Evolutionary conservation across 1,140 invertebrate species (phyloP), one percentile per base, ranked within the genome.

Genomic region (Camponotus floridanus): DNA sequence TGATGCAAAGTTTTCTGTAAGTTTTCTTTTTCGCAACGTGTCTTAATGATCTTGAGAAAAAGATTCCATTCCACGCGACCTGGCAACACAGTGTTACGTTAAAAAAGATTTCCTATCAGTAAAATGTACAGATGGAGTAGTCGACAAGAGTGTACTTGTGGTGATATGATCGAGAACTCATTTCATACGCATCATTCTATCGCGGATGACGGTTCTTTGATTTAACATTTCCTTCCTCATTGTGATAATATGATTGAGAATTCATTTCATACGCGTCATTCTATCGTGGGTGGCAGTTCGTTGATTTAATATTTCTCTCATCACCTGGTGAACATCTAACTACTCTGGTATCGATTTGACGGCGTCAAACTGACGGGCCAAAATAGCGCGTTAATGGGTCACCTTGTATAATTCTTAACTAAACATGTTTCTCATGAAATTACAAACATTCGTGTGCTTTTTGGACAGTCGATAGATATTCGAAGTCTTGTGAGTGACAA

Each of bases 131-230:
- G 59, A 83, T 59, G 55, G 62, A 78, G 55, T 78, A 74, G 61
- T 33, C 33, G 73, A 39, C 65, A 86, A 26, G 26, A 26, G 26
- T 67, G 57, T 87, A 76, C 74, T n/a, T 9, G 18, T n/a, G 31
- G 26, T 36, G 73, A n/a, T 87, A 83, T 88, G 78, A 62, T 71
- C 65, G 57, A 86, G 83, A 90, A 76, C 39, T 87, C 86, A 90
- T 76, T 86, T 81, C 36, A 7, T 76, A 42, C n/a, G 45, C 61
- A 39, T 59, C 70, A 61, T 81, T 71, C 64, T 51, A 45, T 65
- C 39, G 18, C 18, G 55, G 26, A 68, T 62, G 76, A 79, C 61
- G 42, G 26, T 21, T 57, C 45, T 68, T 21, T 42, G 36, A 76
- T 71, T n/a, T 51, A 74, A 61, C 26, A 39, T 21, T 7, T 48